A percentile compares a stretch with the other conserved stretches of the same genome.
Conservation (phyloP, 2,113 vertebrate species). For the Macrotus californicus region DNA sequence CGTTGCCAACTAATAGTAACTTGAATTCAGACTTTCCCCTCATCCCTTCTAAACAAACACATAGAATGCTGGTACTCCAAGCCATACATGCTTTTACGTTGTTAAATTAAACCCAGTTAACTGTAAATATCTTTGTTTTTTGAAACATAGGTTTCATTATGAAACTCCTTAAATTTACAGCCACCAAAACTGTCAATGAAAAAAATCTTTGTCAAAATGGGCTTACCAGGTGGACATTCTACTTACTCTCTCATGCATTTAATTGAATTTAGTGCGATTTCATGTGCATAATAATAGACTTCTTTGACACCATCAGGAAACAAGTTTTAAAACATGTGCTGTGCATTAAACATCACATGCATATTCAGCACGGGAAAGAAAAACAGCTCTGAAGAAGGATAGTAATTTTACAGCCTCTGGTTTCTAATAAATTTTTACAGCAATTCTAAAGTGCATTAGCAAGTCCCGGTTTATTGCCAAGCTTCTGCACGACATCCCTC, state of each 20-base stretch:
- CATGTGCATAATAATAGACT: conserved; percentile 68
- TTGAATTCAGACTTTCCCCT: neutral
- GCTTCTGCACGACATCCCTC: conserved; percentile 72
- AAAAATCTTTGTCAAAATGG: conserved; percentile 67
- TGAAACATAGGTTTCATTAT: conserved; percentile 20
- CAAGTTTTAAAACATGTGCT: conserved; percentile 76
- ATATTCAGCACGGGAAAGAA: conserved; percentile 77
- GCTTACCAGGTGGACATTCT: conserved; percentile 76
- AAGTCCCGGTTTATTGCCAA: conserved; percentile 78
- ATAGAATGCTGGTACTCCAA: neutral
- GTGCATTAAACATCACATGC: conserved; percentile 76
- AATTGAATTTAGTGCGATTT: conserved; percentile 73
- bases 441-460: conserved; percentile 78
- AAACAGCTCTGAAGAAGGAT: conserved; percentile 72
- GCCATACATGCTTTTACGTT: neutral
- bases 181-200: conserved; percentile 51
- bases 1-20: neutral
- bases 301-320: conserved; percentile 75
- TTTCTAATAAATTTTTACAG: conserved; percentile 84
- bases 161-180: conserved; percentile 59
- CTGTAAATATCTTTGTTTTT: conserved; percentile 59
- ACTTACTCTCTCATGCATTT: conserved; percentile 71
- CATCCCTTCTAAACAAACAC: neutral
- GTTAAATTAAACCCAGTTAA: conserved; percentile 24
- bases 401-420: conserved; percentile 81